Conservation (phyloP, 2,888 invertebrate genomes). For the Rhaphigaster nebulosa region DNA sequence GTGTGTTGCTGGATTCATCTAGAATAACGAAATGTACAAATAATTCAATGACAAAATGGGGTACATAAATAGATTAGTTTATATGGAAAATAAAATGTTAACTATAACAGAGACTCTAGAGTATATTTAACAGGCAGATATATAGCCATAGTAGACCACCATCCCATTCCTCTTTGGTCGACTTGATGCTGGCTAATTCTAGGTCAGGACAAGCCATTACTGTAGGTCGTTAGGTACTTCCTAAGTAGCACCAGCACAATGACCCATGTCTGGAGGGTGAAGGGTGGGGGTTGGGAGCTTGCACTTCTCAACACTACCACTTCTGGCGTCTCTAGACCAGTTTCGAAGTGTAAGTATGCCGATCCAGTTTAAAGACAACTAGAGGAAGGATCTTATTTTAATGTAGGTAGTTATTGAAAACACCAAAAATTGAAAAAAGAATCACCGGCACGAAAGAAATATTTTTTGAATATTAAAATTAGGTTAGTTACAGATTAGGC, state of each 20-base stretch:
- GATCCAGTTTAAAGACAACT: too few relatives aligned
- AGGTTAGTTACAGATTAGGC: too few relatives aligned
- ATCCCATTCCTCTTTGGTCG: conserved; percentile 25
- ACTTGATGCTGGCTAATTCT: conserved; percentile 22
- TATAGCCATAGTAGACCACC: not conserved
- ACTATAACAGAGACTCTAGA: not conserved
- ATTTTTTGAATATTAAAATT: too few relatives aligned
- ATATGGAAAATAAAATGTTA: too few relatives aligned
- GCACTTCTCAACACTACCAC: not conserved
- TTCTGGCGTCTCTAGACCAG: not conserved
- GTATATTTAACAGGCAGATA: not conserved
- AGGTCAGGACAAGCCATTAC: conserved; percentile 28
- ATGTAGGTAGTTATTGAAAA: too few relatives aligned
- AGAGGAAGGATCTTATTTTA: too few relatives aligned
- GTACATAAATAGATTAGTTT: too few relatives aligned
- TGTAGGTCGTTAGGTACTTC: conserved; percentile 30
- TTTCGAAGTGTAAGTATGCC: not conserved
- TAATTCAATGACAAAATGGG: too few relatives aligned
- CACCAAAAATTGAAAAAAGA: too few relatives aligned
- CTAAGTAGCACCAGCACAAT: conserved; percentile 28
- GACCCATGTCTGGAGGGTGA: not conserved
- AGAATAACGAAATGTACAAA: too few relatives aligned
- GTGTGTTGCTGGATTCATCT: too few relatives aligned
- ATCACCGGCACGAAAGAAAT: too few relatives aligned
- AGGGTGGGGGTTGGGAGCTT: not conserved